Evolutionary conservation across 2,888 invertebrate genomes (phyloP).

Genomic region (Drosophila lacicola): DNA sequence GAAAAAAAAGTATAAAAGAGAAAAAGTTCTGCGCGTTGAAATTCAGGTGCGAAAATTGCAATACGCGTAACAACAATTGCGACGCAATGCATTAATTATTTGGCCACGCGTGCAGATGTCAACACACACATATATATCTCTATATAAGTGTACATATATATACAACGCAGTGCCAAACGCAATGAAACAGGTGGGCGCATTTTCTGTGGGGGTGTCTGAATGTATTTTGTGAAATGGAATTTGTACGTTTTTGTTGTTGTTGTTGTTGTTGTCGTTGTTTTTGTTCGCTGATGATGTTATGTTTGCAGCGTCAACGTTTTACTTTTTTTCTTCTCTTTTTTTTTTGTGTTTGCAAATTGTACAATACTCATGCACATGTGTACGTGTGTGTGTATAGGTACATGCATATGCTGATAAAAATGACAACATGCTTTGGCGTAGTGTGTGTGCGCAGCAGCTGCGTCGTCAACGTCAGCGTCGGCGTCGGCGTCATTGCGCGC

Average conservation of each 20-base stretch:
- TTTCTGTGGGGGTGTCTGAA: slow-evolving; percentile 46
- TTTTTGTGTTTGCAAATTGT: slow-evolving; percentile 37
- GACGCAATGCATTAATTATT: slow-evolving; percentile 57
- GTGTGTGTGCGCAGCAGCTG: slow-evolving; percentile 27
- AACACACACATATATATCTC: slow-evolving; percentile 1
- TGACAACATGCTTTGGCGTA: slow-evolving; percentile 50
- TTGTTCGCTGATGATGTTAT: slow-evolving; percentile 54
- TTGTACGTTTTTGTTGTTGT: slow-evolving; percentile 25
- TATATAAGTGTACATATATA: not conserved
- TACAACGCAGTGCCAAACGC: slow-evolving; percentile 40
- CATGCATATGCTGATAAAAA: slow-evolving; percentile 57
- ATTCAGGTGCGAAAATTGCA: slow-evolving; percentile 50
- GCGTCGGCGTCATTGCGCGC: slow-evolving; percentile 20
- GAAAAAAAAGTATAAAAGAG: slow-evolving; percentile 8
- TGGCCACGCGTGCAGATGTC: slow-evolving; percentile 58
- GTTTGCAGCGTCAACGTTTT: slow-evolving; percentile 37
- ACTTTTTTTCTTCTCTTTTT: slow-evolving; percentile 16
- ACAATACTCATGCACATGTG: slow-evolving; percentile 22
- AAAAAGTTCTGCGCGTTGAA: slow-evolving; percentile 32
- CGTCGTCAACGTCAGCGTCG: slow-evolving; percentile 4
- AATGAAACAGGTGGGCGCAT: slow-evolving; percentile 64
- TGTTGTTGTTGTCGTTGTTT: slow-evolving; percentile 20
- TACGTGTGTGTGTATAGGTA: slow-evolving; percentile 16
- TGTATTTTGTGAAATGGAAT: slow-evolving; percentile 40
- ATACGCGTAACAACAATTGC: slow-evolving; percentile 42